These are phyloP conservation scores for Rhabdomys dilectus DNA, from an alignment of 2,113 vertebrate genomes.

Conservation along the genomic window DNA sequence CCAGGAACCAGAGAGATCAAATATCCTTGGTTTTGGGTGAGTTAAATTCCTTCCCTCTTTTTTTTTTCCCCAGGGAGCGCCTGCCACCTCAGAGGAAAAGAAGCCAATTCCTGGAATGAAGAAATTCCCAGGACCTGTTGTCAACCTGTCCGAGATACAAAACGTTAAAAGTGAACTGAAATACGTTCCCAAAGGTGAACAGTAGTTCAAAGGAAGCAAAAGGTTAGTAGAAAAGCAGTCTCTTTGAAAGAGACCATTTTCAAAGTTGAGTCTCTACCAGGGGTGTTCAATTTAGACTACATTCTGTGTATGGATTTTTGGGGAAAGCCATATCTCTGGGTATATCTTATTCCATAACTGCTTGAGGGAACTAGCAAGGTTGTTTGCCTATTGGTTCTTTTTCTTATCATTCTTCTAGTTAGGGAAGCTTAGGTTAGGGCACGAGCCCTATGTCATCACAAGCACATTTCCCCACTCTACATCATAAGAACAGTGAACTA, in stretches of 20 bases:
- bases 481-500: not conserved
- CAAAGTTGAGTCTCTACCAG: slow-evolving; percentile 4
- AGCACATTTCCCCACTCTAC: not conserved
- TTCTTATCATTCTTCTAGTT: slow-evolving; percentile 12
- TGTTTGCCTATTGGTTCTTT: not conserved
- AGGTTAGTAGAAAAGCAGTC: slow-evolving; percentile 82
- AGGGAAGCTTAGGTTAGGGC: not conserved
- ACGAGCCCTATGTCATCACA: not conserved
- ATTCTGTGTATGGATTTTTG: slow-evolving; percentile 29
- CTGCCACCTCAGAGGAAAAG: slow-evolving; percentile 87
- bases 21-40: slow-evolving; percentile 2
- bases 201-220: slow-evolving; percentile 81
- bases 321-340: not conserved
- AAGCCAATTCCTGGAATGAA: slow-evolving; percentile 94
- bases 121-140: slow-evolving; percentile 94
- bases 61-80: slow-evolving; percentile 78
- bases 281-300: not conserved
- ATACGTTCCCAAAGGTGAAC: slow-evolving; percentile 90
- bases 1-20: slow-evolving; percentile 45
- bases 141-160: slow-evolving; percentile 97
- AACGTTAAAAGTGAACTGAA: slow-evolving; percentile 96
- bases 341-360: slow-evolving; percentile 20
- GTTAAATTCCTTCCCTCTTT: slow-evolving; percentile 56
- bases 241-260: slow-evolving; percentile 42
- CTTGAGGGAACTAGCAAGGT: not conserved